Evolutionary conservation across 2,113 vertebrate genomes (phyloP).

Genomic region (Grantiella picta): DNA sequence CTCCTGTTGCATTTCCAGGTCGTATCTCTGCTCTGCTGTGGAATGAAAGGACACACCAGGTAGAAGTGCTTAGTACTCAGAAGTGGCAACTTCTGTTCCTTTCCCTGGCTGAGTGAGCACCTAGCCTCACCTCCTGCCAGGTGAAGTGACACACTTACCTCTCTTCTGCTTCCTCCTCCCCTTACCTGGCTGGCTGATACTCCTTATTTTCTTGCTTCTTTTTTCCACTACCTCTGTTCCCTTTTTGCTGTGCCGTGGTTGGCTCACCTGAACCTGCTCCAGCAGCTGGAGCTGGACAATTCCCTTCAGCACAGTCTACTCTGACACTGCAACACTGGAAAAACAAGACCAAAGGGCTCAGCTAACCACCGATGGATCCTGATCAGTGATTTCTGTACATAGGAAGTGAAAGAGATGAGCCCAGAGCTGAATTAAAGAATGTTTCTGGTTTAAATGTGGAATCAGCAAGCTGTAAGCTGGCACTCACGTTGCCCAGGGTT

Average conservation of each 20-base stretch:
- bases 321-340: rapidly evolving
- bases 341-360: neutral
- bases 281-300: neutral
- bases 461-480: neutral
- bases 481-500: neutral
- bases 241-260: neutral
- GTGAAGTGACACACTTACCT: neutral
- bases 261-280: neutral
- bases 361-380: neutral
- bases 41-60: neutral
- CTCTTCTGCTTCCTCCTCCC: neutral
- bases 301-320: neutral
- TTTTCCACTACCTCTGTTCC: neutral
- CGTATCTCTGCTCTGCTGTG: neutral
- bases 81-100: neutral
- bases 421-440: neutral
- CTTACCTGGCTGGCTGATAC: neutral
- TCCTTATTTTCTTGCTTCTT: neutral
- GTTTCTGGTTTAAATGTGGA: neutral
- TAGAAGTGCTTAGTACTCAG: neutral
- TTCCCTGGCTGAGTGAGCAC: neutral
- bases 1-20: neutral
- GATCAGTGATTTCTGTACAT: neutral
- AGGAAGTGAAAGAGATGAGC: neutral
- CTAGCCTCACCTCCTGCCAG: neutral